These are phyloP conservation scores for Cantharis rufa DNA, from an alignment of 2,888 invertebrate species.

Conservation along the genomic window DNA sequence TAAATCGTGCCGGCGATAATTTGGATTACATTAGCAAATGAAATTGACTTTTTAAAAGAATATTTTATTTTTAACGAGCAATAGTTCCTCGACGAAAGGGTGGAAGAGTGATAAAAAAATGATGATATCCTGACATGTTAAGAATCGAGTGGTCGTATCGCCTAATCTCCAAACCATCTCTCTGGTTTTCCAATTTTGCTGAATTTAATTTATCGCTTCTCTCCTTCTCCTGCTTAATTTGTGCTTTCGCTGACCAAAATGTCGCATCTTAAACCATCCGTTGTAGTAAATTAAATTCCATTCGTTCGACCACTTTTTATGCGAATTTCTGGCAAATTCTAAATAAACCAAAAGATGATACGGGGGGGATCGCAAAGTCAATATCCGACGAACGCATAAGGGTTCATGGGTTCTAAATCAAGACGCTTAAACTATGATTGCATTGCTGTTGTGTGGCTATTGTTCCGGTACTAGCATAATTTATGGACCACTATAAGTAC, in stretches of 20 bases:
- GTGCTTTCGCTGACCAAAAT: background rate
- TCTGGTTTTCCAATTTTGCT: background rate
- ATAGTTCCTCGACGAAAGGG: background rate
- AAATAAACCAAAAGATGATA: too few species aligned
- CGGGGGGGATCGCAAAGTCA: background rate
- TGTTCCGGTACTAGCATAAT: slow-evolving; percentile 24
- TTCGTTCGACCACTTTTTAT: background rate
- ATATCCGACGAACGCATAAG: slow-evolving; percentile 11
- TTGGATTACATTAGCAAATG: background rate
- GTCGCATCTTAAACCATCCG: background rate
- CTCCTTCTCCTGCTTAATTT: background rate
- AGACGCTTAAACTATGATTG: slow-evolving; percentile 16
- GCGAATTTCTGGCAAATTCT: background rate
- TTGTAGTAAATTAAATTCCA: background rate
- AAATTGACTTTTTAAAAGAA: background rate
- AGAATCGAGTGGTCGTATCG: background rate
- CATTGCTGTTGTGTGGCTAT: slow-evolving; percentile 17
- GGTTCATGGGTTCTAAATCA: slow-evolving; percentile 6
- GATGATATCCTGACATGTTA: background rate
- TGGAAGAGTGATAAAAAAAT: background rate
- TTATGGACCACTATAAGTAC: slow-evolving; percentile 26
- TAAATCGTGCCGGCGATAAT: background rate
- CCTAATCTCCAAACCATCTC: background rate
- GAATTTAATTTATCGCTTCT: background rate
- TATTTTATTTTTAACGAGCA: background rate